Base-by-base conservation (phyloP, 1,140 invertebrate genomes). In the Rhysida immarginata region DNA sequence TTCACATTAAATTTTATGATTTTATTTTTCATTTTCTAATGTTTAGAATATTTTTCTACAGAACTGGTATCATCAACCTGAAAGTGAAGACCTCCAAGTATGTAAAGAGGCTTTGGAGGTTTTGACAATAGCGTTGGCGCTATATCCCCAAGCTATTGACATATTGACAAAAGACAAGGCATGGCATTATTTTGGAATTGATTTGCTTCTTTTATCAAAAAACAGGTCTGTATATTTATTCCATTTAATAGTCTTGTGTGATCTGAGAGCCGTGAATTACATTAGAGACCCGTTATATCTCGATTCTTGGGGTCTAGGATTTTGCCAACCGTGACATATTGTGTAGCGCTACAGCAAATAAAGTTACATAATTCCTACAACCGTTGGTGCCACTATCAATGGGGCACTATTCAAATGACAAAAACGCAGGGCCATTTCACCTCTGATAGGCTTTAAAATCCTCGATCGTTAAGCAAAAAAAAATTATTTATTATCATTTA, bases 81-180 rank as follows among this genome's bases (percentile, higher is more conserved):
- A 71, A 45, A 51, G 56, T 26, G 70, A 71, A 56, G 70, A 73
- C 53, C 63, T 71, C 64, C 59, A 74, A 66, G 83, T 96, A 60
- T 92, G 90, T 65, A 85, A 87, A 63, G 92, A 96, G 72, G 87
- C 89, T 23, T 73, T 96, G 62, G 92, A 96, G 74, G 82, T 92
- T 25, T 72, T 97, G 45, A 90, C 88, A n/a, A 78, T 93, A 53
- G 83, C 84, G 60, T 77, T 95, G 64, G 83, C 89, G 25, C 71
- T 96, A 8, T 89, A 88, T 71, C 86, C 87, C 3, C 77, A 80
- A 46, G 81, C 83, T 51, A 71, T 94, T 46, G 85, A 92, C 56
- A 76, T 76, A 16, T 68, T 88, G 0, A 74, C 75, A 55, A 77
- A 77, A 61, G 85, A 92, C 60, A 76, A 81, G 55, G 81, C 83